Percentiles rank a stretch among this genome's conserved stretches.
phyloP scores from a whole-genome alignment of 2,888 invertebrate genomes.

The Sminthurides aquaticus region DNA sequence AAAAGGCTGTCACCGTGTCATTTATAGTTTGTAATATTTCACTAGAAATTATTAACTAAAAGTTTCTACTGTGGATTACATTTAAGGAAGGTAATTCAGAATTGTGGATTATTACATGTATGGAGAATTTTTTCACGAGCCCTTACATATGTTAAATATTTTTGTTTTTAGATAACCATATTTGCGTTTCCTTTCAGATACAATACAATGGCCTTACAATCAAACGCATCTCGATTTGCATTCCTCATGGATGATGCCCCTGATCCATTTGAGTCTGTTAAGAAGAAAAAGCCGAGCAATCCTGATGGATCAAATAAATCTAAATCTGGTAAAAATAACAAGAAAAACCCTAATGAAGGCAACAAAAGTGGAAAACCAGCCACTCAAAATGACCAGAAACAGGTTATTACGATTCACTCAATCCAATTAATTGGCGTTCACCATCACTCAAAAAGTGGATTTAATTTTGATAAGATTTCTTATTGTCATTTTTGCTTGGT shows the following conservation, averaged over 20 bases:
- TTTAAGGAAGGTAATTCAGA: too few species aligned
- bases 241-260: slow-evolving; percentile 39
- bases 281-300: slow-evolving; percentile 23
- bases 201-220: slow-evolving; percentile 34
- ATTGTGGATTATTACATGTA: too few species aligned
- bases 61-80: too few species aligned
- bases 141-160: too few species aligned
- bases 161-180: too few species aligned
- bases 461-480: not conserved
- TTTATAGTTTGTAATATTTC: too few species aligned
- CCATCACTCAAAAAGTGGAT: not conserved
- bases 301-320: slow-evolving; percentile 12
- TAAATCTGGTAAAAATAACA: not conserved
- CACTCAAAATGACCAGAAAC: slow-evolving; percentile 6
- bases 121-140: too few species aligned
- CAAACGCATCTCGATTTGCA: slow-evolving; percentile 37
- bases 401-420: slow-evolving; percentile 9
- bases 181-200: too few species aligned
- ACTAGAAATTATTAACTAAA: too few species aligned
- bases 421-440: too few species aligned
- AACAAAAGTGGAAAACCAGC: slow-evolving; percentile 5
- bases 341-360: not conserved
- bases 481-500: not conserved
- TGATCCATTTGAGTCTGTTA: slow-evolving; percentile 35
- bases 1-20: too few species aligned